Conservation (phyloP, 2,797 vertebrate genomes). For the Sebastes aleutianus region DNA sequence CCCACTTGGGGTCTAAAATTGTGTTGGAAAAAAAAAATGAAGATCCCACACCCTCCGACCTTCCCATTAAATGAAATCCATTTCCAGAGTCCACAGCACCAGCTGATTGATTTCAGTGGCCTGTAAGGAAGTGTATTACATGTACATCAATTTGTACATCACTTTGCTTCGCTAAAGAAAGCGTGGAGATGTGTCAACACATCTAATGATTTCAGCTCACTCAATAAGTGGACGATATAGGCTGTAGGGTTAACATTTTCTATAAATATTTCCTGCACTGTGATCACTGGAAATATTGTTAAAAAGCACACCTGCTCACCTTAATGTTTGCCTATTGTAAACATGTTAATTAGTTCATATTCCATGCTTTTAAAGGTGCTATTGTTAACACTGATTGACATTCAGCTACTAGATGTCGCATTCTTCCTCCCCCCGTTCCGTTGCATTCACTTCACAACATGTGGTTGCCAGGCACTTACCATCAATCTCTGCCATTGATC, state of each 20-base stretch:
- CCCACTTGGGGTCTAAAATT: slow-evolving; percentile 33
- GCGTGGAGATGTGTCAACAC: not conserved
- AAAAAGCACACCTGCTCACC: not conserved
- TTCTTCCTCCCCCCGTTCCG: no score
- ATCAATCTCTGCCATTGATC: no score
- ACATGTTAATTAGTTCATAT: not conserved
- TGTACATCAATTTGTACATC: slow-evolving; percentile 19
- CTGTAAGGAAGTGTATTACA: slow-evolving; percentile 1
- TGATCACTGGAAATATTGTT: not conserved
- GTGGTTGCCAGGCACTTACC: no score
- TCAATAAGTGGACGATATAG: not conserved
- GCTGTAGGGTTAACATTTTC: not conserved
- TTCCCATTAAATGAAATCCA: slow-evolving; percentile 40
- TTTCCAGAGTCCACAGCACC: slow-evolving; percentile 29
- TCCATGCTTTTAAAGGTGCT: not conserved
- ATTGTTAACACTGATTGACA: no score
- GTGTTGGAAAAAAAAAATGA: not conserved
- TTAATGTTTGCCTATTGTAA: not conserved
- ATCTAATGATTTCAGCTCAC: not conserved
- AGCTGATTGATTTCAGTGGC: slow-evolving; percentile 39
- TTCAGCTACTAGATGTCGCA: no score
- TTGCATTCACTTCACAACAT: no score
- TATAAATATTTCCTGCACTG: not conserved
- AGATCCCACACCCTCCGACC: not conserved
- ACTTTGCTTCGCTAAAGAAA: not conserved